A percentile compares a stretch with the other conserved stretches of the same genome.
Evolutionary conservation across 2,888 invertebrate genomes (phyloP).

Genomic region (Volucella zonaria): DNA sequence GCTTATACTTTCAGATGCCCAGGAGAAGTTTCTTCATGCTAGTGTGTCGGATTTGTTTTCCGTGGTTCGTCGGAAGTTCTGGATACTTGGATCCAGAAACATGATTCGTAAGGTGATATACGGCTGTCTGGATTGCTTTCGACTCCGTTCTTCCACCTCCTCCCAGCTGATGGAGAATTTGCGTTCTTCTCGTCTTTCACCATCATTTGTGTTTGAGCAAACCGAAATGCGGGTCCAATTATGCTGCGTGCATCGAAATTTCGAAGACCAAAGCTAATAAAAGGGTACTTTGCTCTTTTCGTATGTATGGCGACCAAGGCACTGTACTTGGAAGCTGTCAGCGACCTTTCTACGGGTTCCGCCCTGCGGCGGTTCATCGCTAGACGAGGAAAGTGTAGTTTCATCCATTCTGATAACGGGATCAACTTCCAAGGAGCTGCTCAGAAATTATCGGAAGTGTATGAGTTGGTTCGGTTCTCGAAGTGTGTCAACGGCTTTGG

Average conservation of each 20-base stretch:
- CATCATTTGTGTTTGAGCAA: too few species aligned
- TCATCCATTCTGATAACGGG: constrained; percentile 76
- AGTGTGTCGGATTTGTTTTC: constrained; percentile 15
- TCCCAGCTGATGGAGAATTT: too few species aligned
- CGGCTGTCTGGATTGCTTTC: constrained; percentile 19
- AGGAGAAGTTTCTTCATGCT: constrained; percentile 7
- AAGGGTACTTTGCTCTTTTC: too few species aligned
- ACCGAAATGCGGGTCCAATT: too few species aligned
- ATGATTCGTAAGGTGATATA: not conserved
- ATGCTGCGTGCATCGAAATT: too few species aligned
- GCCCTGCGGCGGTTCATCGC: constrained; percentile 74
- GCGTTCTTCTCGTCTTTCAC: too few species aligned
- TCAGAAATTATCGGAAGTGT: not conserved
- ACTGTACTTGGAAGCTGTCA: constrained; percentile 75
- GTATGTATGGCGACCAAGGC: too few species aligned
- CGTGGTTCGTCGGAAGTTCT: constrained; percentile 31
- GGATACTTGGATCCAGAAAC: constrained; percentile 26
- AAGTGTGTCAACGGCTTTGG: not conserved
- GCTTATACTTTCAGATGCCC: not conserved
- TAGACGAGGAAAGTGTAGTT: constrained; percentile 73
- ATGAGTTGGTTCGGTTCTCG: not conserved
- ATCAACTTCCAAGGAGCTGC: constrained; percentile 23
- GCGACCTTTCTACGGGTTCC: constrained; percentile 70
- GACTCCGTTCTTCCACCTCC: too few species aligned
- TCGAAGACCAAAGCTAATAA: too few species aligned